Evolutionary conservation across 2,113 vertebrate species (phyloP), one percentile per base, ranked within the genome.

Genomic region (Sphyrna mokarran): DNA sequence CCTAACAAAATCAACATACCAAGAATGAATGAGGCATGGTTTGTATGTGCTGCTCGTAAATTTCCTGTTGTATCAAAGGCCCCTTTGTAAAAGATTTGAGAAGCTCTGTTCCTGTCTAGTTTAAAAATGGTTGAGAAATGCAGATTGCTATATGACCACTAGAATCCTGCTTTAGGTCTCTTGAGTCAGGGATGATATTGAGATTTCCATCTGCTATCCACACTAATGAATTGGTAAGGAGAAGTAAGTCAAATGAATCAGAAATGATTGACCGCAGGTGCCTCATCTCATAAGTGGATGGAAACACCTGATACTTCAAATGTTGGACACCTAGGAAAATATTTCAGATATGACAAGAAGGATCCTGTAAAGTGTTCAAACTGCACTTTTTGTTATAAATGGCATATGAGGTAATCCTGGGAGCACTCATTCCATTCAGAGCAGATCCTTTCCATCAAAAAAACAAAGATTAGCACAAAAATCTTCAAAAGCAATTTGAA

Each of bases 341-440:
- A 87, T 54, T 29, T 87, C 37, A 40, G 80, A 40, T 83, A 7
- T 83, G 37, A 40, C 37, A 6, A 83, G 26, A 76, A 26, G 0
- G 8, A 76, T 10, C 29, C 72, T 22, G 16, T 22, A 90, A 93
- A 14, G n/a, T 93, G 58, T 33, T 33, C 33, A 68, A 61, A 33
- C 54, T 83, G 29, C 96, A 96, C 97, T 96, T 96, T 95, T 37
- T 95, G 5, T 29, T 96, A 96, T 97, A 68, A 58, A 43, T 83
- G 16, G 37, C 37, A 20, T 83, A 40, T 20, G 80, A 83, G 80
- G 16, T 83, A 83, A 20, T 83, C 16, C 4, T 83, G 14, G 0
- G 40, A 22, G 1, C 80, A 63, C 26, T 93, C n/a, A 68, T 13
- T 93, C 26, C 29, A 63, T 20, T n/a, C n/a, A 66, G 63, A 22